Evolutionary conservation across 2,797 vertebrate species (phyloP), one percentile per base, ranked within the genome.

Genomic region (Ibycter americanus): DNA sequence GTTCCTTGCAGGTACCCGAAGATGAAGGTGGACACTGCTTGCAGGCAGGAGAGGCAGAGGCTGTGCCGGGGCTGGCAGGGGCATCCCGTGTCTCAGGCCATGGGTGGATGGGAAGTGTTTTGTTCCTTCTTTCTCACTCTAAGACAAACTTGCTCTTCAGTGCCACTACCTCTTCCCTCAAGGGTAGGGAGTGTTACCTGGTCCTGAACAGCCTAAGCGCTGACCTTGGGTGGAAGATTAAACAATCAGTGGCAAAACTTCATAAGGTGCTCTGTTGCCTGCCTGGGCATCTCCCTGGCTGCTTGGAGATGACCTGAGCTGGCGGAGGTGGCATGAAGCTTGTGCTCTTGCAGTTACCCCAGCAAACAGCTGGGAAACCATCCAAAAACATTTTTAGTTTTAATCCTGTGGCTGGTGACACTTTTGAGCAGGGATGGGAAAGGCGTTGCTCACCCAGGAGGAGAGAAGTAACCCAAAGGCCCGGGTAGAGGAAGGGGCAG

Each of bases 231-330:
- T 72, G 17, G 68, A 61, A 78, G 49, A 44, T 34, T 32, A 38
- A 92, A 38, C n/a, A 25, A 46, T 25, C 42, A 18, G 17, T 63
- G 32, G 31, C 38, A 67, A 52, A 93, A 66, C 31, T 71, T 77
- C 0, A 0, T 59, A 22, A 55, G 29, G 20, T 51, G 12, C 0
- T 0, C 40, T 68, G n/a, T 56, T 87, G 51, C 42, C 56, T 1
- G 1, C 42, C 32, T 70, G 63, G 10, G 23, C 25, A 15, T 73
- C 44, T 73, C 13, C 4, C 34, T 63, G 58, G 16, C 55, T 84
- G 11, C 54, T 81, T 3, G 3, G 15, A 70, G 66, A 31, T 89
- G n/a, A n/a, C 23, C 15, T 74, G 58, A 59, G 29, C 32, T 77
- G 27, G 25, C 4, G 1, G 49, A 31, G 56, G 32, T 13, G 12